A percentile compares a stretch with the other conserved stretches of the same genome.
Conservation (phyloP, 2,113 vertebrate species). For the Daphoenositta chrysoptera region DNA sequence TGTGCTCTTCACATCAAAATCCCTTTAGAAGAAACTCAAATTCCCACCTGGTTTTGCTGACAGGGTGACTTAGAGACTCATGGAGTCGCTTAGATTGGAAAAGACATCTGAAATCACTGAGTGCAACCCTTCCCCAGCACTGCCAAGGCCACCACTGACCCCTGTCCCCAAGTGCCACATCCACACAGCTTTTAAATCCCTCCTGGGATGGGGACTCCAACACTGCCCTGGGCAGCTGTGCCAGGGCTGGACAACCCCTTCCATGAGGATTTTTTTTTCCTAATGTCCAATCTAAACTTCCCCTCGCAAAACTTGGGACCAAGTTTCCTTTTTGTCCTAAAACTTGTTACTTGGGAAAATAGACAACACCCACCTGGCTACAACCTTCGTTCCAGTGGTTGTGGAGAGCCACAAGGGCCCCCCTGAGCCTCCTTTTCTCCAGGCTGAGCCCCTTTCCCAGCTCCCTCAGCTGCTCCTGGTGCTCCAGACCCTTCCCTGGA, state of each 20-base stretch:
- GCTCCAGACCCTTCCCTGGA: background rate
- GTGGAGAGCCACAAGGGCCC: background rate
- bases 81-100: background rate
- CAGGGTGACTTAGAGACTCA: background rate
- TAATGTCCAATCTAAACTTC: background rate
- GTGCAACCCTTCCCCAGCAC: rapidly evolving
- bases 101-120: background rate
- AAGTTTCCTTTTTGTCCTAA: background rate
- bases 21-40: background rate
- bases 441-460: background rate
- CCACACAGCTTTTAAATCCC: rapidly evolving
- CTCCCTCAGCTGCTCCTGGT: rapidly evolving
- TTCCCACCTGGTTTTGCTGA: background rate
- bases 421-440: background rate
- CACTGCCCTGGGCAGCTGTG: background rate
- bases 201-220: rapidly evolving
- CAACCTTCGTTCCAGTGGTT: no score
- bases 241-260: rapidly evolving
- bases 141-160: background rate
- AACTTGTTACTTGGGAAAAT: background rate
- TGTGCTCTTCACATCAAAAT: background rate
- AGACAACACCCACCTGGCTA: no score
- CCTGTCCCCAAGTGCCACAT: no score
- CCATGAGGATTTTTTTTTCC: no score
- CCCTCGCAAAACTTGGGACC: background rate